Evolutionary conservation across 2,113 vertebrate genomes (phyloP), one percentile per base, ranked within the genome.

Genomic region (Mola mola): DNA sequence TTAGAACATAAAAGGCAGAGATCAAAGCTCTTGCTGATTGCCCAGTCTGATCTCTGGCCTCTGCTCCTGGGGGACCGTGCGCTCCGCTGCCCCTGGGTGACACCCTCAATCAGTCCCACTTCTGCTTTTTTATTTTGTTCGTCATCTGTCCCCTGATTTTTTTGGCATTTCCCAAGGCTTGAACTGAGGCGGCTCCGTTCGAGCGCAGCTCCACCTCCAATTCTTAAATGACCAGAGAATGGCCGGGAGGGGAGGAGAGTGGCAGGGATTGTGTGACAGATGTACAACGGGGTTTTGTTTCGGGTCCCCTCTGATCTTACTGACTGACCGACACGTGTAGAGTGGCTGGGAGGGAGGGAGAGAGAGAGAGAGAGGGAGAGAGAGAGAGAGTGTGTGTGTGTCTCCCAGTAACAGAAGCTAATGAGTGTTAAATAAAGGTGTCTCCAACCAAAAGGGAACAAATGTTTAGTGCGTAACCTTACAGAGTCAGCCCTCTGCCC

Each of bases 261-360:
- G 22, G 53, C 4, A 60, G 75, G 65, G 57, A 58, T 38, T 13
- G 47, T 41, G 70, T 82, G 84, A 88, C 87, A 85, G 65, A 80
- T 75, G 73, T 78, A 88, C 78, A 86, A 82, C 81, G 75, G 83
- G 78, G 79, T 88, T 83, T 87, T 87, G 85, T 89, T 78, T 66
- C 9, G 43, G 26, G 52, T 44, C 21, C 49, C 69, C 72, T 87
- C 83, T 89, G 84, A 89, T 88, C 80, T 83, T 36, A 53, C 70
- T 49, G 69, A 82, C 77, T 61, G 61, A 61, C 53, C 52, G 19
- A 70, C 75, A 68, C 15, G 31, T 48, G 56, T 60, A 40, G 47
- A 53, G 56, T 29, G 26, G 50, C 65, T 47, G n/a, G n/a, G 9
- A 40, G 37, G 29, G 59, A 33, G 20, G 41, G 36, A 5, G 36